Evolutionary conservation across 2,113 vertebrate genomes (phyloP).

Genomic region (Colinus virginianus): DNA sequence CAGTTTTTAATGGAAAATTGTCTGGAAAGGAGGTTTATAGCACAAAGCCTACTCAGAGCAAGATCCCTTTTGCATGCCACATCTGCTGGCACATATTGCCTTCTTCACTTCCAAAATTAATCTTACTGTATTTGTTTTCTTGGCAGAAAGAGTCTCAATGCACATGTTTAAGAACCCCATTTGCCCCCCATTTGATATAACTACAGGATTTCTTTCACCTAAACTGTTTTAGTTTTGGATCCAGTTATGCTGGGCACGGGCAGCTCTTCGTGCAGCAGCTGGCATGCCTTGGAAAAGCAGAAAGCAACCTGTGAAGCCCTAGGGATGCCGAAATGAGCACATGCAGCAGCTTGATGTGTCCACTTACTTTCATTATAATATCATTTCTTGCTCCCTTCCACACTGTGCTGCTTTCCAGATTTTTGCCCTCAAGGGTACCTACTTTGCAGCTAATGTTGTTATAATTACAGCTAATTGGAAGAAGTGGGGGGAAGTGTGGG

Average conservation of each 20-base stretch:
- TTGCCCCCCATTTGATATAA: background rate
- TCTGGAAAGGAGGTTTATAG: slow-evolving; percentile 60
- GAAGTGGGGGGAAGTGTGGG: slow-evolving; percentile 11
- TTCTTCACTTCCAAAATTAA: background rate
- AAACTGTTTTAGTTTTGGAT: background rate
- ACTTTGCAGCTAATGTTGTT: slow-evolving; percentile 45
- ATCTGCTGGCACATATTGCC: background rate
- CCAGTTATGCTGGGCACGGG: background rate
- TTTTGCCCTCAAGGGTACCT: slow-evolving; percentile 48
- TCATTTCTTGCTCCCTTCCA: background rate
- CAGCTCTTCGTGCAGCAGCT: background rate
- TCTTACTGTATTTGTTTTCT: background rate
- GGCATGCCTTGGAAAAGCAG: background rate
- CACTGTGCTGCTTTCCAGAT: slow-evolving; percentile 41
- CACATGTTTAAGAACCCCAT: background rate
- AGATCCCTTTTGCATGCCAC: background rate
- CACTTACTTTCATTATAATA: background rate
- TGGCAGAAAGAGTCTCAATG: background rate
- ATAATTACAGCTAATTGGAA: slow-evolving; percentile 59
- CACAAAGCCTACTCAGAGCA: slow-evolving; percentile 1
- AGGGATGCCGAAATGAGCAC: background rate
- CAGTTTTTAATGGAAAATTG: slow-evolving; percentile 32
- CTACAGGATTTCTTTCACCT: background rate
- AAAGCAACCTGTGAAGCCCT: background rate
- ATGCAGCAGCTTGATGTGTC: background rate